Base-by-base conservation (phyloP, 2,797 vertebrate genomes). In the Argentina silus region DNA sequence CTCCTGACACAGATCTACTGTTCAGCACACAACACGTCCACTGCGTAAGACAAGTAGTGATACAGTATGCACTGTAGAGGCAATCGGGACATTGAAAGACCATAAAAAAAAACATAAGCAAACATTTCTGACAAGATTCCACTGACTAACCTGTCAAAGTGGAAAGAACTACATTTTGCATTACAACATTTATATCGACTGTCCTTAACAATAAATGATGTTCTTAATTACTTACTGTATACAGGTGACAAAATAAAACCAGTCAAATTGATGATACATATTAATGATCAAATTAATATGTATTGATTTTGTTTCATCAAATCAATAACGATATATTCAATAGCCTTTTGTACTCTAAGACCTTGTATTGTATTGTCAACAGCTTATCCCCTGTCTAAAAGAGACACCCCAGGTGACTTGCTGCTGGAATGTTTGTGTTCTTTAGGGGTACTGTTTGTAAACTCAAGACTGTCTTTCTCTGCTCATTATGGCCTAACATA, bases 31-130 rank as follows among this genome's bases (percentile, higher is more conserved):
- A 61, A 44, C 69, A 68, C 66, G 77, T 80, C 74, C 84, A 79
- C 86, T 65, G 15, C 83, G 79, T 78, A 68, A 80, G 85, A 91
- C 61, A 63, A 43, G 27, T 5, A n/a, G 61, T 63, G 36, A 44
- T 42, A 57, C 19, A 9, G n/a, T 79, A 78, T 69, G 27, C 17
- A 74, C 84, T 62, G 2, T 67, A 15, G 82, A 70, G 75, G 82
- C 63, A 77, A 69, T 78, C 73, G 79, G 74, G 69, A 73, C 83
- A 83, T 67, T 78, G 27, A 36, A 36, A 36, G 27, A 86, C 86
- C 86, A 85, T 78, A 89, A 84, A 76, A 67, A 51, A 73, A 85
- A 85, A 83, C 80, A 85, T 81, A 74, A 67, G 75, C 72, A 80
- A 82, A 81, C 66, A 70, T 51, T 21, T 55, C 43, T 50, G 78